Base-by-base conservation (phyloP, 1,140 invertebrate species). In the Anthonomus grandis region DNA sequence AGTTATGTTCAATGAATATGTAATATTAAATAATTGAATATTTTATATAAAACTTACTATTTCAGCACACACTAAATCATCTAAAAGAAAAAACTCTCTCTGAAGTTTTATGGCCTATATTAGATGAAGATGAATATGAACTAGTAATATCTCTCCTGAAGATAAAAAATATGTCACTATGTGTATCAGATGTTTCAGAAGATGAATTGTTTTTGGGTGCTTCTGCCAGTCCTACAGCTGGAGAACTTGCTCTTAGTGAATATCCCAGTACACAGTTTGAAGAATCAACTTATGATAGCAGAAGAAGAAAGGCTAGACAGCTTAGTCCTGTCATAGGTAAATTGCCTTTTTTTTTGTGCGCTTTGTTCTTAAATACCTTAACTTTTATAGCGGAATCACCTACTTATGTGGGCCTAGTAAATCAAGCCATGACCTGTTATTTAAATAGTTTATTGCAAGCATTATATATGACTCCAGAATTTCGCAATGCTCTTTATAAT, bases 381-480 rank as follows among this genome's bases (percentile, higher is more conserved):
- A n/a, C n/a, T n/a, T 48, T 44, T 50, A 1, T n/a, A 51, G 50
- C 57, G 19, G 58, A 66, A 15, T 50, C 51, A 19, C 36, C 65
- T 12, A 85, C 76, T 57, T 93, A 90, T 76, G 89, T 93, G 6
- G 93, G 93, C 27, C 76, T 96, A 24, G 90, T 95, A 0, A 96
- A 96, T 74, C 91, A 94, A 74, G 91, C 91, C 1, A 95, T 95
- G 91, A 95, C 93, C 0, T 95, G 93, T 71, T 95, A 95, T 70
- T 78, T 96, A 10, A 96, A 95, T 71, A 93, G 90, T 76, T 75
- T 95, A 19, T 76, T 96, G 1, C 93, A 96, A 76, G 89, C 90
- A 1, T 76, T 96, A 2, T 95, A 83, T 66, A 95, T 96, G 90
- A 95, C 92, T 3, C 93, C 93, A n/a, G 93, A 96, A 74, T 95